A percentile compares a stretch with the other conserved stretches of the same genome.
Conservation (phyloP, 2,888 invertebrate species). For the Rosalia funebris region DNA sequence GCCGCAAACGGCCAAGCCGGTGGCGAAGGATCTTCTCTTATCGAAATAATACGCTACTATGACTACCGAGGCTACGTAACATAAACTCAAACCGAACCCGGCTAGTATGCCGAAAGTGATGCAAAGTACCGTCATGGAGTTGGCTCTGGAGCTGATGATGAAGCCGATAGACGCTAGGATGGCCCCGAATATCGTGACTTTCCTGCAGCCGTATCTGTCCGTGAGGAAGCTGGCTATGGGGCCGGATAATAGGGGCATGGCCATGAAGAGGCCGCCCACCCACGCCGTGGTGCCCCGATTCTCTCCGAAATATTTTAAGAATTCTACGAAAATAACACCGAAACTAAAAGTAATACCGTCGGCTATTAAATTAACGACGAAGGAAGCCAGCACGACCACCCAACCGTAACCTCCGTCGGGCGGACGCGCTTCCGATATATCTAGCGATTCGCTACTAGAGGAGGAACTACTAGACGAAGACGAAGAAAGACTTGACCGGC, state of each 20-base stretch:
- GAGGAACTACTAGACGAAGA: constrained; percentile 59
- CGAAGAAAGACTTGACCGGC: constrained; percentile 58
- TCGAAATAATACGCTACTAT: constrained; percentile 92
- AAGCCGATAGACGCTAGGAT: constrained; percentile 81
- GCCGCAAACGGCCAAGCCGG: constrained; percentile 87
- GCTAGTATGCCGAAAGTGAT: constrained; percentile 86
- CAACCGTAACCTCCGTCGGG: constrained; percentile 95
- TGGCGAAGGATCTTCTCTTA: constrained; percentile 83
- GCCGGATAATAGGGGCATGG: constrained; percentile 87
- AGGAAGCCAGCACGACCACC: constrained; percentile 90
- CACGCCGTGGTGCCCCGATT: constrained; percentile 88
- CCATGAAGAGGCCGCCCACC: constrained; percentile 91
- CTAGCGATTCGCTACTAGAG: constrained; percentile 72
- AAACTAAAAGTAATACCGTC: constrained; percentile 94
- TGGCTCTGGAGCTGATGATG: constrained; percentile 78
- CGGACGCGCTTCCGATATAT: constrained; percentile 74
- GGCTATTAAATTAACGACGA: constrained; percentile 89
- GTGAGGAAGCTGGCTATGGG: constrained; percentile 87
- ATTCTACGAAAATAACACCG: constrained; percentile 88
- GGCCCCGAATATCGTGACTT: constrained; percentile 81
- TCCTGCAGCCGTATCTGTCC: constrained; percentile 84
- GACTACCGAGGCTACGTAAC: constrained; percentile 90
- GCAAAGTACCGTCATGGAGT: constrained; percentile 81
- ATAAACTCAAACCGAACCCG: constrained; percentile 85
- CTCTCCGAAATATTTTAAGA: constrained; percentile 85